Conservation (phyloP, 2,797 vertebrate genomes). For the Enteromius paludinosus region DNA sequence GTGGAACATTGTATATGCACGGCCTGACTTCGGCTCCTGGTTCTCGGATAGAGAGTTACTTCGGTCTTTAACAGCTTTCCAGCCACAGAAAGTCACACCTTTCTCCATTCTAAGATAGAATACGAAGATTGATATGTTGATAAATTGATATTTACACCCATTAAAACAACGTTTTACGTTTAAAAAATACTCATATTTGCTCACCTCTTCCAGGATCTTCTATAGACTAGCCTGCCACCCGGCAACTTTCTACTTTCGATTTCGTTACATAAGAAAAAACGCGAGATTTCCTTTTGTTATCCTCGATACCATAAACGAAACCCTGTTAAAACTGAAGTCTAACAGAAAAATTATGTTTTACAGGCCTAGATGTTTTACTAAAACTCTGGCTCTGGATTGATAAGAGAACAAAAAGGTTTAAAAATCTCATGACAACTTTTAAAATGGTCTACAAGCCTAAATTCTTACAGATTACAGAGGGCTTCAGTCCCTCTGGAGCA, state of each 20-base stretch:
- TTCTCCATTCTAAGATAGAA: slow-evolving; percentile 30
- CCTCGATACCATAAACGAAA: background rate
- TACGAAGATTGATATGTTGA: background rate
- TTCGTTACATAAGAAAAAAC: background rate
- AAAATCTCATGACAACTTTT: background rate
- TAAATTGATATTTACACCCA: background rate
- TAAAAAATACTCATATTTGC: background rate
- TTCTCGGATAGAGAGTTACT: slow-evolving; percentile 24
- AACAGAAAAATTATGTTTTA: background rate
- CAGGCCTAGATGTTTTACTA: background rate
- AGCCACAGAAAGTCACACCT: slow-evolving; percentile 58
- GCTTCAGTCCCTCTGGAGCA: background rate
- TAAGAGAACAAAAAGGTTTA: background rate
- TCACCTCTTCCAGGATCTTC: background rate
- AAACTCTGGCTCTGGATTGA: background rate
- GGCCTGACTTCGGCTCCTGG: slow-evolving; percentile 46
- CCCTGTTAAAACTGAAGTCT: background rate
- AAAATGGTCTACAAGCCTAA: background rate
- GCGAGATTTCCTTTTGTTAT: slow-evolving; percentile 9
- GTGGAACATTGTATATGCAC: slow-evolving; percentile 64
- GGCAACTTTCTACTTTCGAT: slow-evolving; percentile 8
- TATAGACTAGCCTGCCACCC: too few relatives aligned
- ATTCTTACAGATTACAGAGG: background rate
- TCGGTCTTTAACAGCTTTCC: slow-evolving; percentile 52
- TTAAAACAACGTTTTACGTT: background rate